These are phyloP conservation scores for Ctena decussata DNA, from an alignment of 2,888 invertebrate species.

Conservation along the genomic window DNA sequence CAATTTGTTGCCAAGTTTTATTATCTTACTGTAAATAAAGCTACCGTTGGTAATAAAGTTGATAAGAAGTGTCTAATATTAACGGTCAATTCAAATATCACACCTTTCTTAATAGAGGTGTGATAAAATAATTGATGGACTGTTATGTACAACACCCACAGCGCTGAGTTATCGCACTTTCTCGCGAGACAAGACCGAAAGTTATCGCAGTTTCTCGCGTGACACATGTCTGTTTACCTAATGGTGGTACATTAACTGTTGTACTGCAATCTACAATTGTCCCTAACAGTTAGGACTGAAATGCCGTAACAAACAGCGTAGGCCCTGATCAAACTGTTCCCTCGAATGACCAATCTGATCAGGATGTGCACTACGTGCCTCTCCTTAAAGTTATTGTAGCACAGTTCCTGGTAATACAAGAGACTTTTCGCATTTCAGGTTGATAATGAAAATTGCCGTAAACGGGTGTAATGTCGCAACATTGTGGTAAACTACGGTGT, in stretches of 20 bases:
- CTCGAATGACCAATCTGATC: no score
- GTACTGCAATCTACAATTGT: background rate
- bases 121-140: constrained; percentile 2
- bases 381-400: no score
- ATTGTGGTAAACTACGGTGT: no score
- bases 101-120: constrained; percentile 1
- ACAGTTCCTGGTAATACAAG: no score
- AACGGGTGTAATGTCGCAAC: no score
- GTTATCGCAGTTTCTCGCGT: constrained; percentile 62
- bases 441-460: no score
- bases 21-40: background rate
- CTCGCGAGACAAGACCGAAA: constrained; percentile 1
- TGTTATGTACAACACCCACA: background rate
- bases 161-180: background rate
- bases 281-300: no score
- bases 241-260: background rate
- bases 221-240: constrained; percentile 15
- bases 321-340: no score
- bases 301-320: no score
- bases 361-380: no score
- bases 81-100: constrained; percentile 12
- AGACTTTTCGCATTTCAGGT: no score
- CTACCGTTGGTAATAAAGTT: constrained; percentile 1
- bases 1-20: background rate
- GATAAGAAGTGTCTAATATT: constrained; percentile 8